phyloP scores from a whole-genome alignment of 1,140 invertebrate species.

The Drosophila paulistorum region DNA sequence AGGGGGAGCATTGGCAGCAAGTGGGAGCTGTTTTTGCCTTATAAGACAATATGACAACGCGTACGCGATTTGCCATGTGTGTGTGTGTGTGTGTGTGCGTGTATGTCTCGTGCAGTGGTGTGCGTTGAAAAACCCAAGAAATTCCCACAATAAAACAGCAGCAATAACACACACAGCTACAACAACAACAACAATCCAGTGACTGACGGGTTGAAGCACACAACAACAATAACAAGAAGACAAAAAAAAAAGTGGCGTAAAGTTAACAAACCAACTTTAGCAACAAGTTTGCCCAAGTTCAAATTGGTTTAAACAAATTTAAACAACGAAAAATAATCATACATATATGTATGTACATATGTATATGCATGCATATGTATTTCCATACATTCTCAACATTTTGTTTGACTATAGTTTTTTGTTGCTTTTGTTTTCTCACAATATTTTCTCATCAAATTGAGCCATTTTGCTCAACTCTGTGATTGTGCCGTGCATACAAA shows the following conservation, averaged over 20 bases:
- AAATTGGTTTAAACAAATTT: constrained; percentile 69
- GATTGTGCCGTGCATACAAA: not conserved
- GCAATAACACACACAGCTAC: constrained; percentile 70
- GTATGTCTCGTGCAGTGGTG: constrained; percentile 46
- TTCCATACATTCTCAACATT: constrained; percentile 17
- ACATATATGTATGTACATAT: too few species aligned
- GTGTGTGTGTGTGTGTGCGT: constrained; percentile 23
- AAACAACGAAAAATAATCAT: constrained; percentile 43
- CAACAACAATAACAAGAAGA: constrained; percentile 18
- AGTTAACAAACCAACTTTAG: constrained; percentile 70
- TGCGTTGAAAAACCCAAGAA: constrained; percentile 83
- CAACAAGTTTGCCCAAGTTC: constrained; percentile 75
- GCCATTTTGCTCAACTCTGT: constrained; percentile 1
- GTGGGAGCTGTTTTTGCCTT: constrained; percentile 69
- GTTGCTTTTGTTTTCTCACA: constrained; percentile 4
- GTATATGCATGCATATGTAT: not conserved
- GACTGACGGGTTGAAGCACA: constrained; percentile 32
- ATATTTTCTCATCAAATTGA: constrained; percentile 13
- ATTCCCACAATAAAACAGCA: constrained; percentile 83
- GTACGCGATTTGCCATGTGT: constrained; percentile 22
- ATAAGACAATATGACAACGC: constrained; percentile 69
- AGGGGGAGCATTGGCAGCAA: constrained; percentile 36
- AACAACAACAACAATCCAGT: constrained; percentile 41
- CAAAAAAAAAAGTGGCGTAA: constrained; percentile 65
- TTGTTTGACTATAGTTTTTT: not conserved